Conservation (phyloP, 2,888 invertebrate species). For the Diloba caeruleocephala region DNA sequence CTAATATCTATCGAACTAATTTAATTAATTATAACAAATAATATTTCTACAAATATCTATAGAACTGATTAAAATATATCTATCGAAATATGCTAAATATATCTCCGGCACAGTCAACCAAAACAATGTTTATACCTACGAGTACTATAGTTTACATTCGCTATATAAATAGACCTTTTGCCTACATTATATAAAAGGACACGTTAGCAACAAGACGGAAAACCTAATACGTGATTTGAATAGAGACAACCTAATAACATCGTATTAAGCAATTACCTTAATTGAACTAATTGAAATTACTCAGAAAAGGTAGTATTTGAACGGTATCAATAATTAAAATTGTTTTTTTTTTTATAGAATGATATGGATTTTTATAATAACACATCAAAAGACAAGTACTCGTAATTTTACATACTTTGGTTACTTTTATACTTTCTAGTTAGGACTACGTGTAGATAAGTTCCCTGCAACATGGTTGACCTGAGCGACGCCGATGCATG, state of each 20-base stretch:
- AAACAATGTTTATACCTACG: conserved; percentile 14
- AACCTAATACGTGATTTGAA: conserved; percentile 55
- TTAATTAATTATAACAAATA: too few species aligned
- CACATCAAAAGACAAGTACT: too few species aligned
- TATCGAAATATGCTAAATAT: too few species aligned
- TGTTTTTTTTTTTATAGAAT: neutral
- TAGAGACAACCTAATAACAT: conserved; percentile 42
- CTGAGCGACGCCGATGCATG: too few species aligned
- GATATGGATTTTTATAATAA: neutral
- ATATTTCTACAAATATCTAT: too few species aligned
- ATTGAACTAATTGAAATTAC: conserved; percentile 54
- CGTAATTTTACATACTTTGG: too few species aligned
- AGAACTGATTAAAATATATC: too few species aligned
- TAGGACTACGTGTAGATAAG: too few species aligned
- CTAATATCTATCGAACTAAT: too few species aligned
- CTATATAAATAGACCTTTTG: conserved; percentile 30
- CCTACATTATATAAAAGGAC: conserved; percentile 34
- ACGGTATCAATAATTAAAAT: conserved; percentile 32
- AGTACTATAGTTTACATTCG: conserved; percentile 28
- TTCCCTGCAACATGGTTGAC: too few species aligned
- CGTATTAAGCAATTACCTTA: conserved; percentile 51
- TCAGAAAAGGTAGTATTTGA: conserved; percentile 51
- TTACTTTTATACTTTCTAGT: too few species aligned
- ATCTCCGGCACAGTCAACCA: neutral
- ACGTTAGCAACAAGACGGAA: conserved; percentile 27